Base-by-base conservation (phyloP, 1,140 invertebrate species). In the Mya arenaria region DNA sequence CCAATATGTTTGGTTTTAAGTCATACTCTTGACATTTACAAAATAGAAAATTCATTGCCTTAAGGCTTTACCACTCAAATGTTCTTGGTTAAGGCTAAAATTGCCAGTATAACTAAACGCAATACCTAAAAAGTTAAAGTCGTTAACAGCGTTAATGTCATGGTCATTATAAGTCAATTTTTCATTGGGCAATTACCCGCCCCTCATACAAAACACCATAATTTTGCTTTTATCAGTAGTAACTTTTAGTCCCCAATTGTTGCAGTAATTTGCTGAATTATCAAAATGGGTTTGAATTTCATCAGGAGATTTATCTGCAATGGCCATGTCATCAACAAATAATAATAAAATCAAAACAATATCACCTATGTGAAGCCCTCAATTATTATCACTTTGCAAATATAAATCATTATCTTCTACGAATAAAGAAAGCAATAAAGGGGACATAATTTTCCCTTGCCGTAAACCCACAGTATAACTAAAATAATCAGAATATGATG, bases 401-500 rank as follows among this genome's bases (percentile, higher is more conserved):
- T 15, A 60, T 25, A 23, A 19, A 8, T 60, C 56, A 13, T 13
- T 8, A 30, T 60, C 56, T 23, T 60, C 56, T 23, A 60, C 28
- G 23, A 60, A 60, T 13, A 60, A 30, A 60, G 56, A 60, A 60
- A 60, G 23, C 25, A 60, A 30, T 30, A 60, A 60, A 25, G 56
- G 19, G 56, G 56, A 60, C 56, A 60, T 60, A 60, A 60, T 25
- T 60, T 60, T 23, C 19, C 56, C 56, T 25, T 60, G 56, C 19
- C 19, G 28, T 8, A 60, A 23, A 19, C 56, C 56, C 8, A 60
- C 56, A 13, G 56, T 10, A 25, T 60, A 60, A 15, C 8, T 25
- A 30, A 60, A 60, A 30, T 30, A 60, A 25, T 60, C 25, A 60
- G 56, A 60, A 60, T 60, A 60, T 60, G 56, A 60, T 15, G 56